Evolutionary conservation across 1,140 invertebrate species (phyloP).

Genomic region (Phortica variegata): DNA sequence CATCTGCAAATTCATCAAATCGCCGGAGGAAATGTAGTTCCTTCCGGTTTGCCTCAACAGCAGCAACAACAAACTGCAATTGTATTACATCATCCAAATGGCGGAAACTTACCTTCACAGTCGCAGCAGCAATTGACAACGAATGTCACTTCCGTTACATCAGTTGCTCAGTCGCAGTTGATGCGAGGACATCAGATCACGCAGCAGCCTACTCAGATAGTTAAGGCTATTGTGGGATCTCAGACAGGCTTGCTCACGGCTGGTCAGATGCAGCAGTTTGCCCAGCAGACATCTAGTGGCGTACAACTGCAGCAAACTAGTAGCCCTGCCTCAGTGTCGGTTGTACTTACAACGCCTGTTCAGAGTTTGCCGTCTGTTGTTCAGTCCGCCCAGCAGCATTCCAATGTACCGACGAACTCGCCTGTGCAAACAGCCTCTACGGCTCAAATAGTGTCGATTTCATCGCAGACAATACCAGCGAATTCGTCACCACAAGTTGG

Average conservation of each 20-base stretch:
- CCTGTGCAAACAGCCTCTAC: constrained; percentile 19
- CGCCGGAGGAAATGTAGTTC: constrained; percentile 14
- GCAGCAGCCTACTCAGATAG: constrained; percentile 46
- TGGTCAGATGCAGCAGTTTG: constrained; percentile 46
- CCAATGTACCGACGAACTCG: constrained; percentile 8
- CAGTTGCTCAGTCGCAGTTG: background rate
- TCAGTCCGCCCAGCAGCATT: constrained; percentile 25
- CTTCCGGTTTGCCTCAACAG: constrained; percentile 4
- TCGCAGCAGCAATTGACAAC: constrained; percentile 15
- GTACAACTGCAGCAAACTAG: constrained; percentile 21
- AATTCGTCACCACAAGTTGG: constrained; percentile 42
- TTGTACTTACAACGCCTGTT: constrained; percentile 52
- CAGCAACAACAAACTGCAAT: constrained; percentile 33
- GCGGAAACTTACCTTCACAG: background rate
- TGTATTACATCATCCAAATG: constrained; percentile 25
- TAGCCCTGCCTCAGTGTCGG: constrained; percentile 43
- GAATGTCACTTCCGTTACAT: background rate
- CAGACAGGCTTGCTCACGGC: constrained; percentile 30
- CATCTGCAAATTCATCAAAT: constrained; percentile 27
- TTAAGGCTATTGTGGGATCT: constrained; percentile 49
- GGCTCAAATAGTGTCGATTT: constrained; percentile 54
- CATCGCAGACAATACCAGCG: constrained; percentile 45
- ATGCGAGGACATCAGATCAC: constrained; percentile 23
- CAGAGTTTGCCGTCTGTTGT: constrained; percentile 39
- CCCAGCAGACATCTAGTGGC: constrained; percentile 28